Base-by-base conservation (phyloP, 2,113 vertebrate genomes). In the Nanger granti region DNA sequence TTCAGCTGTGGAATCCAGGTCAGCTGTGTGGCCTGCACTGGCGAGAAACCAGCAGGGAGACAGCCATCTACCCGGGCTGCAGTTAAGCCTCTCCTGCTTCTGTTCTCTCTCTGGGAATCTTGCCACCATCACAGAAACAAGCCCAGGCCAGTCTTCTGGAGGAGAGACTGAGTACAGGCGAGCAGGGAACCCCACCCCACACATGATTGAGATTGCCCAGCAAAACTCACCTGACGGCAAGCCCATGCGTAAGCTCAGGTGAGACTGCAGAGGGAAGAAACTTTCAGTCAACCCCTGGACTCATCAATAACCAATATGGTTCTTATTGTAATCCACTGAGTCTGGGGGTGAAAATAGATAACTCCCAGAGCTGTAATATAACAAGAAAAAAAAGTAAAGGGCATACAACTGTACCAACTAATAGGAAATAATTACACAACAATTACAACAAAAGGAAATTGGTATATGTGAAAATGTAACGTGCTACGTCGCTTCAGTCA, bases 381-480 rank as follows among this genome's bases (percentile, higher is more conserved):
- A 86, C 89, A 92, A 15, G 12, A 6, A 52, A 86, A 79, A 86
- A 85, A 20, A 2, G 11, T 15, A 90, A 10, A 79, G 14, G 29
- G 54, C 82, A 59, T 69, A 93, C 86, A 55, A 76, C 59, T 62
- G 0, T 18, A 59, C 80, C 18, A 79, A 69, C 4, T 59, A 91
- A 88, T 87, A 20, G 49, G 54, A 97, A 96, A 88, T 91, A 44
- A 87, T 66, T 83, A 47, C 44, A 87, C 89, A 92, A 60, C 49
- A 93, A 85, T 28, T 84, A 73, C 24, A 47, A 79, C 13, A 14
- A 84, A 66, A 90, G 62, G 22, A 92, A 96, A 90, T 93, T 29
- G 4, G 37, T 18, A 44, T 10, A 3, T 2, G 60, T 57, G 41
- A 79, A 96, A 87, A 73, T 87, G 44, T 20, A 59, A 94, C 18